Percentiles rank a stretch among this genome's conserved stretches.
Evolutionary conservation across 2,797 vertebrate genomes (phyloP).

Genomic region (Numenius phaeopus): DNA sequence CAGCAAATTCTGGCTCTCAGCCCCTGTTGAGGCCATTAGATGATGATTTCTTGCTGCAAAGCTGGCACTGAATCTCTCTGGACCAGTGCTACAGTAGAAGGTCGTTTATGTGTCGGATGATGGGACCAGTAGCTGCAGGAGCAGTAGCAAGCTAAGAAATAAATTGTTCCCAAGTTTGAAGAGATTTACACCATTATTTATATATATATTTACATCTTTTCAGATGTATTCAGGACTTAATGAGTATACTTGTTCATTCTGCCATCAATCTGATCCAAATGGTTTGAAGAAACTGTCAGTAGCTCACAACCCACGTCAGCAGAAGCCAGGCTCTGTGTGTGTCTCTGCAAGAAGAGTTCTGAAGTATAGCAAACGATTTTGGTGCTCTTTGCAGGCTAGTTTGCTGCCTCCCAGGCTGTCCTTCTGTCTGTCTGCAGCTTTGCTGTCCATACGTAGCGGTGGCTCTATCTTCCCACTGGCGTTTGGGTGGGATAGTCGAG

Average conservation of each 20-base stretch:
- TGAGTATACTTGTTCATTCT: background rate
- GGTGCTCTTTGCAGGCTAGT: background rate
- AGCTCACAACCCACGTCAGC: background rate
- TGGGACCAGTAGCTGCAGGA: background rate
- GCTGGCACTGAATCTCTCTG: background rate
- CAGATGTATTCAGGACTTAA: background rate
- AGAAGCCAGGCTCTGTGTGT: background rate
- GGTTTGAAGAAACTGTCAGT: background rate
- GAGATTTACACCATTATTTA: background rate
- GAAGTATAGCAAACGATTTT: background rate
- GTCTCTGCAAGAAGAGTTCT: background rate
- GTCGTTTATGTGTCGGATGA: background rate
- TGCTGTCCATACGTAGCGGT: background rate
- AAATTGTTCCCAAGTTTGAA: background rate
- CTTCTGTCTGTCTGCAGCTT: background rate
- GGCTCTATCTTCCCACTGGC: background rate
- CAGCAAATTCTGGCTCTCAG: constrained; percentile 1
- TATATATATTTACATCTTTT: background rate
- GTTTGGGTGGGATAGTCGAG: constrained; percentile 46
- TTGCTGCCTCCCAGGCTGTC: background rate
- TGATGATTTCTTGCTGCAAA: constrained; percentile 34
- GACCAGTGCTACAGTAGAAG: background rate
- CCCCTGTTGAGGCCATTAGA: background rate
- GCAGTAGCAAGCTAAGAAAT: background rate
- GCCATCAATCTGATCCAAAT: background rate